Conservation (phyloP, 2,113 vertebrate genomes). For the Delphinus delphis region DNA sequence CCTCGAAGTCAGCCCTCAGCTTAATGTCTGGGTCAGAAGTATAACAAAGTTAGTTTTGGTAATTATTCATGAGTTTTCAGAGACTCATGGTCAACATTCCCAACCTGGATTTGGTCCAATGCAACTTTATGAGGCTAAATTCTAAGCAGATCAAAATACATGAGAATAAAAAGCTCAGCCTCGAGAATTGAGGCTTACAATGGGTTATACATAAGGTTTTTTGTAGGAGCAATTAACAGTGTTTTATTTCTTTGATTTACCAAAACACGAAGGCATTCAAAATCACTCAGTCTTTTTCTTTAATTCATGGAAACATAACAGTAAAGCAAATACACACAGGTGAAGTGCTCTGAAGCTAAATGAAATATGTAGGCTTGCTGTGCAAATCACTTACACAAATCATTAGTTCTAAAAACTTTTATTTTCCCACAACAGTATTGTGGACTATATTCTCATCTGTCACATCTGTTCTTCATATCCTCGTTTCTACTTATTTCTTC, state of each 20-base stretch:
- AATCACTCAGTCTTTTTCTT: conserved; percentile 66
- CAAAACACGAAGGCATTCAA: conserved; percentile 68
- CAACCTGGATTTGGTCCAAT: conserved; percentile 70
- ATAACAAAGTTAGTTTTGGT: conserved; percentile 77
- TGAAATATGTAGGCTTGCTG: conserved; percentile 60
- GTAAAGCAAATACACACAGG: conserved; percentile 55
- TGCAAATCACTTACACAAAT: background rate
- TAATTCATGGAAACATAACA: conserved; percentile 63
- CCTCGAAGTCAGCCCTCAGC: conserved; percentile 66
- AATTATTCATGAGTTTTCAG: conserved; percentile 77
- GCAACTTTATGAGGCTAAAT: conserved; percentile 60
- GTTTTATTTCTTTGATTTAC: conserved; percentile 71
- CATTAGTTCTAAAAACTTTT: background rate
- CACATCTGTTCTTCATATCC: background rate
- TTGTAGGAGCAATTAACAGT: conserved; percentile 52
- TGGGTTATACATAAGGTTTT: conserved; percentile 48
- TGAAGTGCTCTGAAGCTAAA: conserved; percentile 78
- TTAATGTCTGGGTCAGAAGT: conserved; percentile 75
- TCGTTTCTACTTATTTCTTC: background rate
- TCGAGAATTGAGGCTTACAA: conserved; percentile 47
- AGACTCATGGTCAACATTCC: conserved; percentile 71
- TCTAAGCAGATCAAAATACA: conserved; percentile 60
- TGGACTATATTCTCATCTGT: background rate
- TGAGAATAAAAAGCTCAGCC: conserved; percentile 68
- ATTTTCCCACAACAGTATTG: background rate